Base-by-base conservation (phyloP, 2,888 invertebrate species). In the Pollenia labialis region DNA sequence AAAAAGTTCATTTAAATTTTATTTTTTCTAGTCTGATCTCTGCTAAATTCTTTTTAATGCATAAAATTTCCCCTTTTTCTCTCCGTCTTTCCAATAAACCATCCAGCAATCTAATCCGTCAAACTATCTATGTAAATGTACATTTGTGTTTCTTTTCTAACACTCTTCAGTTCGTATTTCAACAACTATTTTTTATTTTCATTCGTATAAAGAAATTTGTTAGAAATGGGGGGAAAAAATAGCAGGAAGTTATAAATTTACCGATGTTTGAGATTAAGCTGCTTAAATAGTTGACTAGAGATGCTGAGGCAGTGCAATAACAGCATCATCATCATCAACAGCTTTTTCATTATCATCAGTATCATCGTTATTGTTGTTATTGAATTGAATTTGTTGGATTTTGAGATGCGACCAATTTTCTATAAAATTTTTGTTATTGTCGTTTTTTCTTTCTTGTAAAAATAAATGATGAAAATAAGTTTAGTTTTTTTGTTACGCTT, bases 161-260 rank as follows among this genome's bases (percentile, higher is more conserved):
- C 52, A 3, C 23, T 60, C 54, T 81, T 46, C 52, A 52, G 44
- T 42, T 23, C 12, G 50, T 8, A 40, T 62, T 75, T 42, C 42
- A 62, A 75, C 14, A 52, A 52, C 3, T 23, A 12, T 54, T 66
- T 76, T 48, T 32, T 32, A 6, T 32, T 6, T 32, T 32, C 32
- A 40, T 54, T 66, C 46, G 56, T 54, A 11, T 44, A 12, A 23
- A 48, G 42, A 74, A 81, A 66, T 56, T 66, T 16, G 4, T 46
- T 18, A 56, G 40, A 74, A 56, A 72, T 14, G 1, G 23, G n/a
- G 18, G 46, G 50, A n/a, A 16, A 40, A 62, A 60, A 84, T 80
- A 54, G 74, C 80, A 74, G 84, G 84, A 85, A 85, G 84, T 80
- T 85, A 85, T 85, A 85, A 80, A 80, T 85, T 62, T 80, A 69